Base-by-base conservation (phyloP, 1,140 invertebrate genomes). In the Macrocentrus cingulum region DNA sequence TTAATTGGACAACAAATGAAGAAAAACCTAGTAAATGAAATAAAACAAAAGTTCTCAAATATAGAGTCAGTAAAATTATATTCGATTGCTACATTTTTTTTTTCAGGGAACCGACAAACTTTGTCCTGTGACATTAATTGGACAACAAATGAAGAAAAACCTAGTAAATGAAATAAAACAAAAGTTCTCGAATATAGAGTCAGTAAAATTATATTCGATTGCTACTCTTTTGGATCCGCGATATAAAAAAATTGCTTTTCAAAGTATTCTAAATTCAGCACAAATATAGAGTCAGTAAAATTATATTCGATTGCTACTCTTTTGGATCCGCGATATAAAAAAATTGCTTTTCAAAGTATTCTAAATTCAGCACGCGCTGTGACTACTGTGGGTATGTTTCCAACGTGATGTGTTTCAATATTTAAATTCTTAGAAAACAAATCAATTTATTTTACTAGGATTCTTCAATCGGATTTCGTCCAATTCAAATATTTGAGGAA, bases 311-410 rank as follows among this genome's bases (percentile, higher is more conserved):
- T 4, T 23, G 48, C 48, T 2, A 50, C 48, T n/a, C n/a, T 50
- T 23, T 0, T 50, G 3, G 23, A 50, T 32, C 48, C 48, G 0
- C 23, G 48, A 13, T 29, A 3, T 13, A 29, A 50, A 29, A 50
- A 50, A 19, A 8, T 1, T 2, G 48, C 1, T 0, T 29, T 50
- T 23, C 23, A 32, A 1, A 50, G 16, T n/a, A 50, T 50, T 13
- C 22, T 6, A 29, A 19, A 50, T 5, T 34, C 48, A 9, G 48
- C 48, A 8, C 48, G 48, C 0, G 48, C 48, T 2, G 20, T 50
- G 1, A 50, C 48, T 50, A 29, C 13, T 23, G 48, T 50, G 11
- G 2, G 48, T 50, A 32, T 2, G 48, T 50, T 34, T 34, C 29
- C 6, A 34, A 34, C 29, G 11, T 34, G 6, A 34, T 34, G 6